Conservation (phyloP, 2,113 vertebrate species). For the Geococcyx californianus region DNA sequence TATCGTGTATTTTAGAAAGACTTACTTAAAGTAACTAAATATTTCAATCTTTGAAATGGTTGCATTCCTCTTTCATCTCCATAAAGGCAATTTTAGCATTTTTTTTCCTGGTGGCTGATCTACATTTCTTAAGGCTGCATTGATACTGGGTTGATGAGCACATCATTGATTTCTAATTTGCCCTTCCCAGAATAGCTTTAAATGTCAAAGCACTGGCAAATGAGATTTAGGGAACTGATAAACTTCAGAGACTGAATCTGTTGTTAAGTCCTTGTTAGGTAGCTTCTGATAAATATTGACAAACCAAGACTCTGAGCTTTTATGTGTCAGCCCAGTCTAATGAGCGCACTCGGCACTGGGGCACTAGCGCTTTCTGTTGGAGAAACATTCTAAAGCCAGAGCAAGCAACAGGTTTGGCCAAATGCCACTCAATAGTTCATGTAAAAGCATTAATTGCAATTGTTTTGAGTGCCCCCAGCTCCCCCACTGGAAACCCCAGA, state of each 20-base stretch:
- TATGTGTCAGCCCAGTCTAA: not conserved
- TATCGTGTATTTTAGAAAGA: fast-evolving
- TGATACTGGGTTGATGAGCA: not conserved
- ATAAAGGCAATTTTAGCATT: not conserved
- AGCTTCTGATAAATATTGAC: not conserved
- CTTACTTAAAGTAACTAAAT: not conserved
- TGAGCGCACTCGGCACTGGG: not conserved
- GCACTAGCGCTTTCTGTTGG: not conserved
- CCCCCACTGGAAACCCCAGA: not conserved
- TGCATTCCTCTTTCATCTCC: not conserved
- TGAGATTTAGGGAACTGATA: not conserved
- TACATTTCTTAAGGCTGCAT: not conserved
- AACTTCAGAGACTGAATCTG: not conserved
- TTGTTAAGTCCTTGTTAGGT: not conserved
- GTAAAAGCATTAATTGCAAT: not conserved
- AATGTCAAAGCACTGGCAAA: conserved; percentile 7
- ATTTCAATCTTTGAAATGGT: not conserved
- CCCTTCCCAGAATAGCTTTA: conserved; percentile 37
- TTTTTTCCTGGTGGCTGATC: not conserved
- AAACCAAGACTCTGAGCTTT: not conserved
- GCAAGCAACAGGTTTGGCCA: not conserved
- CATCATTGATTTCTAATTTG: conserved; percentile 37
- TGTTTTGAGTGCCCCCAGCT: not conserved
- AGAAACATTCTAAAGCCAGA: not conserved
- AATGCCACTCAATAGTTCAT: not conserved